Percentiles rank a stretch among this genome's conserved stretches.
Evolutionary conservation across 2,888 invertebrate species (phyloP).

Genomic region (Tetranychus piercei): DNA sequence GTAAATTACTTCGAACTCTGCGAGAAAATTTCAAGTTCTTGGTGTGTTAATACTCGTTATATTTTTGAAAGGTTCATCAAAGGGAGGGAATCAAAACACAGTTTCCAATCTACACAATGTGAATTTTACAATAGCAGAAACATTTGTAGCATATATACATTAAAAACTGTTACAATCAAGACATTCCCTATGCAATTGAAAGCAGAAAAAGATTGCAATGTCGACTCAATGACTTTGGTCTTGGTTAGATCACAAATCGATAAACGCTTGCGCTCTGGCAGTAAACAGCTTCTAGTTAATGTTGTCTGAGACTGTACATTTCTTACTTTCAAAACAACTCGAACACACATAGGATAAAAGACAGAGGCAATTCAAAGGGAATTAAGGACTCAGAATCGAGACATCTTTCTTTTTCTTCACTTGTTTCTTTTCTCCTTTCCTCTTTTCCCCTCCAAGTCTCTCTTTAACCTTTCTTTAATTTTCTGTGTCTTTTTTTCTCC

Average conservation of each 20-base stretch:
- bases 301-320: neutral
- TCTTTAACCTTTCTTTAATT: too few relatives aligned
- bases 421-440: too few relatives aligned
- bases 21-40: too few relatives aligned
- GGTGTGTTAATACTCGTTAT: too few relatives aligned
- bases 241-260: neutral
- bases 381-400: too few relatives aligned
- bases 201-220: constrained; percentile 2
- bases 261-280: constrained; percentile 13
- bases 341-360: neutral
- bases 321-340: constrained; percentile 2
- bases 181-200: neutral
- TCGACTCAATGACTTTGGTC: constrained; percentile 15
- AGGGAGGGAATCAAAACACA: too few relatives aligned
- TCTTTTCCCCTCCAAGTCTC: too few relatives aligned
- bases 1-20: too few relatives aligned
- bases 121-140: neutral
- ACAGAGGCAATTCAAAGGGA: too few relatives aligned
- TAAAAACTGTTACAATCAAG: neutral
- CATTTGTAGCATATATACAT: neutral
- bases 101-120: too few relatives aligned
- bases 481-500: too few relatives aligned
- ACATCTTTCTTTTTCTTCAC: neutral
- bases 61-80: too few relatives aligned
- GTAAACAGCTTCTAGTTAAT: neutral